Evolutionary conservation across 2,113 vertebrate species (phyloP), one percentile per base, ranked within the genome.

Genomic region (Forbesichthys papilliferus): DNA sequence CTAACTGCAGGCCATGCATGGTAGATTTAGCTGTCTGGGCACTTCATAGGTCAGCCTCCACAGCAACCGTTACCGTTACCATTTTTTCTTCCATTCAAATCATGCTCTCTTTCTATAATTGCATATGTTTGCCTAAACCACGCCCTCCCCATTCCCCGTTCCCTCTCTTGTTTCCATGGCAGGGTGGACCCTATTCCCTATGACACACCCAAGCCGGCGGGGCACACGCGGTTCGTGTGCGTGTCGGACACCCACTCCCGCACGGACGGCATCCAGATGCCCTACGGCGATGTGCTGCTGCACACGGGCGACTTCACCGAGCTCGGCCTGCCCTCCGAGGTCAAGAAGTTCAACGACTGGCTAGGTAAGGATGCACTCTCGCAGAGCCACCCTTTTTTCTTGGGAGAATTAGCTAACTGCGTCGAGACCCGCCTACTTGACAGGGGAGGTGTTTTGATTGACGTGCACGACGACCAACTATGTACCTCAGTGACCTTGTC

Each of bases 261-360:
- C 78, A 99, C 97, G 92, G 97, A 99, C 93, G 97, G 97, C 91
- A 97, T 99, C 93, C 96, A 98, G 95, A 99, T 99, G 97, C 97
- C 97, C 79, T 99, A 98, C 81, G 97, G 97, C 84, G 97, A 99
- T 88, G 96, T 99, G 90, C 94, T 99, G 75, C 95, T 99, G 73
- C 97, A 99, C 95, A 98, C 93, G 76, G 97, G 97, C 74, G 97
- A 99, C 93, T 99, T 99, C 94, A 98, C 96, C 63, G 97, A 99
- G 87, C 97, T 99, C 90, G 97, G 97, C 84, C 94, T 99, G 90
- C 97, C 97, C 89, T 98, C 96, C 18, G 97, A 99, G 95, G 96
- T 99, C 88, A 98, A 98, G 95, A 99, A 99, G 96, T 99, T 99
- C 95, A 99, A 99, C 95, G 97, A 99, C 94, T 98, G 97, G 97